Conservation (phyloP, 2,113 vertebrate species). For the Sander lucioperca region DNA sequence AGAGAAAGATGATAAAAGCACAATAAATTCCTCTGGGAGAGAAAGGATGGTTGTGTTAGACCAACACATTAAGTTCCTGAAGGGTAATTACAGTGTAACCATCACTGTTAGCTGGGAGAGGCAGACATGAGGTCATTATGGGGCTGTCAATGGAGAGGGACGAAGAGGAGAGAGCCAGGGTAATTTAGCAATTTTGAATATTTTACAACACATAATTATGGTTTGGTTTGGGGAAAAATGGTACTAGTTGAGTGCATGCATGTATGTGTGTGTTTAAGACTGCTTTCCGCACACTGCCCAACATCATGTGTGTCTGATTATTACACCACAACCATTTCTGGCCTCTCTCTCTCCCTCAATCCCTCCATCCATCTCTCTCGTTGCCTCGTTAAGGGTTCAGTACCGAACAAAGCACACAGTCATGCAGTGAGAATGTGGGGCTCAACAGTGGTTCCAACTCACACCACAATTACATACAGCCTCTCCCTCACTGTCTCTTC, state of each 20-base stretch:
- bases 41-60: slow-evolving; percentile 72
- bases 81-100: slow-evolving; percentile 80
- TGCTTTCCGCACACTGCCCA: slow-evolving; percentile 49
- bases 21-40: slow-evolving; percentile 66
- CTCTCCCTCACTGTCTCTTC: slow-evolving; percentile 65
- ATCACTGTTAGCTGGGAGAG: slow-evolving; percentile 72
- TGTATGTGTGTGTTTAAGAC: slow-evolving; percentile 43
- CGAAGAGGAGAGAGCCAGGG: slow-evolving; percentile 73
- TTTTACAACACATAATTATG: slow-evolving; percentile 82
- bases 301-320: slow-evolving; percentile 80
- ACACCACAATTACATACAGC: slow-evolving; percentile 73
- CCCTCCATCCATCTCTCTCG: slow-evolving; percentile 67
- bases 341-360: slow-evolving; percentile 41
- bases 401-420: slow-evolving; percentile 76
- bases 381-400: slow-evolving; percentile 65
- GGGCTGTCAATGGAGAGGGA: slow-evolving; percentile 73
- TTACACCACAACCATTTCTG: slow-evolving; percentile 76
- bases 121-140: slow-evolving; percentile 82
- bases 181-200: slow-evolving; percentile 81
- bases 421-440: slow-evolving; percentile 76
- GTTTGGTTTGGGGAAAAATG: slow-evolving; percentile 66
- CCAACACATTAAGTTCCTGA: slow-evolving; percentile 78
- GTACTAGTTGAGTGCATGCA: slow-evolving; percentile 47
- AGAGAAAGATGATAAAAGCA: slow-evolving; percentile 66
- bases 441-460: slow-evolving; percentile 57